These are phyloP conservation scores for Dryobota labecula DNA, from an alignment of 2,888 invertebrate species.

Conservation along the genomic window DNA sequence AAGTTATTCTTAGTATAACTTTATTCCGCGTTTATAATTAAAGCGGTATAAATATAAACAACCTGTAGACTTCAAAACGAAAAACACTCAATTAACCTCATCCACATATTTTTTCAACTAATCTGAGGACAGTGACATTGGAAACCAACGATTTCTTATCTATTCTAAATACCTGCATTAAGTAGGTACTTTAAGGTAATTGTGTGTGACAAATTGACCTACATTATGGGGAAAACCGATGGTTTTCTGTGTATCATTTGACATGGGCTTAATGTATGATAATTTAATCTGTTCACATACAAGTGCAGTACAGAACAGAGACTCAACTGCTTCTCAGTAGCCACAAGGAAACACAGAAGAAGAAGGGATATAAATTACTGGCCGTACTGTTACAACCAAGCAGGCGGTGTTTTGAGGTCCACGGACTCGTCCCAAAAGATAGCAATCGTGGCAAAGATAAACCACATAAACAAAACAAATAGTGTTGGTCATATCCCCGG, in stretches of 20 bases:
- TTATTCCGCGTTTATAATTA: too few species aligned
- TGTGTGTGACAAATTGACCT: conserved; percentile 24
- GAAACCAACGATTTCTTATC: conserved; percentile 35
- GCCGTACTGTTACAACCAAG: neutral
- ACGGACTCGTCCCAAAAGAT: neutral
- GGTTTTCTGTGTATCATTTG: conserved; percentile 18
- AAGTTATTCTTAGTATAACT: too few species aligned
- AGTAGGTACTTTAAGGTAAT: neutral
- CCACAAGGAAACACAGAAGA: conserved; percentile 9
- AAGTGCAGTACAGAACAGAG: neutral
- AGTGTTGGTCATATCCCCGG: neutral
- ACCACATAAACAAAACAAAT: neutral
- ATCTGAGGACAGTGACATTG: conserved; percentile 42
- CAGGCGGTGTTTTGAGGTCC: neutral
- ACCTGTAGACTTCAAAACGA: conserved; percentile 33
- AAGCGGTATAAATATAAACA: too few species aligned
- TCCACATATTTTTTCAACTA: conserved; percentile 28
- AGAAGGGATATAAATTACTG: conserved; percentile 1
- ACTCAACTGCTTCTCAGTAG: conserved; percentile 17
- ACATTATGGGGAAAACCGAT: conserved; percentile 28
- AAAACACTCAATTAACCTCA: conserved; percentile 41
- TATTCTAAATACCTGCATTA: conserved; percentile 36
- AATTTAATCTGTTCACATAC: neutral
- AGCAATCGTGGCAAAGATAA: neutral
- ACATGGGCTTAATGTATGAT: conserved; percentile 1